A percentile compares a stretch with the other conserved stretches of the same genome.
These are phyloP conservation scores for Ataeniobius toweri DNA, from an alignment of 2,797 vertebrate genomes.

Conservation along the genomic window DNA sequence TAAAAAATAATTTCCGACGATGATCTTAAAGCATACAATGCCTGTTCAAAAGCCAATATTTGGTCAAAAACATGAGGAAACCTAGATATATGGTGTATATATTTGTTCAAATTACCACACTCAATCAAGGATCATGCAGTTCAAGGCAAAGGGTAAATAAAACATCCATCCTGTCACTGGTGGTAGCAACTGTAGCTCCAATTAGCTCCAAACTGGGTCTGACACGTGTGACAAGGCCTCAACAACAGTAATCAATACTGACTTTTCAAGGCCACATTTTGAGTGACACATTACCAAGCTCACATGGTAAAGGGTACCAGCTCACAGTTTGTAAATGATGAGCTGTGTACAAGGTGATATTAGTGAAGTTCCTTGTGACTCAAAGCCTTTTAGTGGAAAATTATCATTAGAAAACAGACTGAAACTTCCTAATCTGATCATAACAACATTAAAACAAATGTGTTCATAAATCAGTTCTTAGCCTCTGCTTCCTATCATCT, in stretches of 20 bases:
- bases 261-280: conserved; percentile 20
- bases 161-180: neutral
- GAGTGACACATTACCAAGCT: conserved; percentile 16
- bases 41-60: neutral
- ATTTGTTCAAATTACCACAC: neutral
- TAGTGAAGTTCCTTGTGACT: neutral
- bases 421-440: neutral
- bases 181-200: conserved; percentile 10
- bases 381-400: neutral
- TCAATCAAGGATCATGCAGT: neutral
- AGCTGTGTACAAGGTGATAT: conserved; percentile 15
- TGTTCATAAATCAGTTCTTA: neutral
- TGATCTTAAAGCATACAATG: neutral
- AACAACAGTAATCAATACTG: conserved; percentile 20
- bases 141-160: neutral
- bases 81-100: neutral
- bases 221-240: conserved; percentile 14
- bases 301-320: conserved; percentile 14
- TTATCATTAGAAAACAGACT: neutral
- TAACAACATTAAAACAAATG: neutral
- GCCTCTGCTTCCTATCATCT: neutral
- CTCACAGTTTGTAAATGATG: conserved; percentile 4
- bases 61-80: neutral
- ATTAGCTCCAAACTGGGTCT: conserved; percentile 10
- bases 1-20: neutral